Evolutionary conservation across 2,113 vertebrate genomes (phyloP).

Genomic region (Myrmecophaga tridactyla): DNA sequence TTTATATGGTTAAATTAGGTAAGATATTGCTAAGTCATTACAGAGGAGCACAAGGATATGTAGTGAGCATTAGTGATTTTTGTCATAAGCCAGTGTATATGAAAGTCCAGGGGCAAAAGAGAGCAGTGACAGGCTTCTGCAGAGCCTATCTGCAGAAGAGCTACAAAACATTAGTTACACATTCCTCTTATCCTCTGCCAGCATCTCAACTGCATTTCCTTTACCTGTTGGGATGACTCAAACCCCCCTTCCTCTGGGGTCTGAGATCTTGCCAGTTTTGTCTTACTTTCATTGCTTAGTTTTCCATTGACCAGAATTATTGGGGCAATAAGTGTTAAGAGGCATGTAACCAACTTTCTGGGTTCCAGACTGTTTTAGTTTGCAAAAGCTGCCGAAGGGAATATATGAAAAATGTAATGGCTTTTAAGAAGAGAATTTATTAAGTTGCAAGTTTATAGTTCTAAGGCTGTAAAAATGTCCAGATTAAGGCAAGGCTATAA

Average conservation of each 20-base stretch:
- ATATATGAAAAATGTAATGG: no score
- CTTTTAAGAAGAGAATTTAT: no score
- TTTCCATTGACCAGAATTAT: neutral
- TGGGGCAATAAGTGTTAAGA: neutral
- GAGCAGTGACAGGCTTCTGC: no score
- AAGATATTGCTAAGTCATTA: neutral
- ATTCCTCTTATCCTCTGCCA: neutral
- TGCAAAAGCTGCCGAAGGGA: no score
- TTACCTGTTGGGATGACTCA: neutral
- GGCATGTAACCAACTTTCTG: fast-evolving
- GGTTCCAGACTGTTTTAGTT: no score
- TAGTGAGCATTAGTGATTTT: neutral
- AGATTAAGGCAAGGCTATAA: no score
- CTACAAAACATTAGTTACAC: neutral
- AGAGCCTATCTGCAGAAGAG: neutral
- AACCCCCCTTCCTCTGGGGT: neutral
- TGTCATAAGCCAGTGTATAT: neutral
- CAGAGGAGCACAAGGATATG: neutral
- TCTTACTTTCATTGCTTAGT: neutral
- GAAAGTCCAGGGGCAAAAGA: neutral
- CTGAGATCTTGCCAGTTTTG: neutral
- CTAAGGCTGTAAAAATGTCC: no score
- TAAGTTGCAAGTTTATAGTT: no score
- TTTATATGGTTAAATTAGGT: neutral
- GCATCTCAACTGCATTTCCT: neutral